These are phyloP conservation scores for Chiroxiphia lanceolata DNA, from an alignment of 2,797 vertebrate genomes.

Conservation along the genomic window DNA sequence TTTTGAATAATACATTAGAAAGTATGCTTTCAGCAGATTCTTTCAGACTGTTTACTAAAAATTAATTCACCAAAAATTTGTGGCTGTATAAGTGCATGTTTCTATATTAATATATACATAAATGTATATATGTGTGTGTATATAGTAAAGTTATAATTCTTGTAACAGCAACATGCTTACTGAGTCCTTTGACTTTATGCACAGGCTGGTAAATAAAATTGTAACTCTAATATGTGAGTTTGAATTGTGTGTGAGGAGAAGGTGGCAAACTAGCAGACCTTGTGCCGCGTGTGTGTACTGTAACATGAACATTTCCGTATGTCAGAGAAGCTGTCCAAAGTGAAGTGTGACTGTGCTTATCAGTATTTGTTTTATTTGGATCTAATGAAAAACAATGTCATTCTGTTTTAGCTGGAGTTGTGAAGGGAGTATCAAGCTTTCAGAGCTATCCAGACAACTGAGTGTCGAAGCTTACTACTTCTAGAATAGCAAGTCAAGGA, in stretches of 20 bases:
- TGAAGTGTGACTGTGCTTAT: background rate
- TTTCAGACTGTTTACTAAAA: background rate
- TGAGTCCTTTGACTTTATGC: background rate
- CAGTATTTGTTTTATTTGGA: background rate
- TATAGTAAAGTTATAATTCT: background rate
- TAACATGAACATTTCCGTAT: background rate
- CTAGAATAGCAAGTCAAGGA: background rate
- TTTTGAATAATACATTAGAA: background rate
- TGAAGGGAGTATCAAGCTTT: background rate
- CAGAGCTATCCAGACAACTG: background rate
- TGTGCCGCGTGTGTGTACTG: rapidly evolving
- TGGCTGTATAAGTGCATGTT: background rate
- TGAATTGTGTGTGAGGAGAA: background rate
- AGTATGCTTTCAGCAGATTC: background rate
- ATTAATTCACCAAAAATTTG: background rate
- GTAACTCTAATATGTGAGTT: background rate
- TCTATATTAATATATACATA: background rate
- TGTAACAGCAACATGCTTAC: background rate
- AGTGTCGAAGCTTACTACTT: background rate
- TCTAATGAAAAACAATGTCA: background rate
- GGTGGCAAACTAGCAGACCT: background rate
- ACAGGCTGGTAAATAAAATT: background rate
- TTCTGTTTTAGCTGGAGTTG: background rate
- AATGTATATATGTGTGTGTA: rapidly evolving
- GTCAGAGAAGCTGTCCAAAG: background rate